phyloP scores from a whole-genome alignment of 2,797 vertebrate species.

The Acropternis orthonyx region DNA sequence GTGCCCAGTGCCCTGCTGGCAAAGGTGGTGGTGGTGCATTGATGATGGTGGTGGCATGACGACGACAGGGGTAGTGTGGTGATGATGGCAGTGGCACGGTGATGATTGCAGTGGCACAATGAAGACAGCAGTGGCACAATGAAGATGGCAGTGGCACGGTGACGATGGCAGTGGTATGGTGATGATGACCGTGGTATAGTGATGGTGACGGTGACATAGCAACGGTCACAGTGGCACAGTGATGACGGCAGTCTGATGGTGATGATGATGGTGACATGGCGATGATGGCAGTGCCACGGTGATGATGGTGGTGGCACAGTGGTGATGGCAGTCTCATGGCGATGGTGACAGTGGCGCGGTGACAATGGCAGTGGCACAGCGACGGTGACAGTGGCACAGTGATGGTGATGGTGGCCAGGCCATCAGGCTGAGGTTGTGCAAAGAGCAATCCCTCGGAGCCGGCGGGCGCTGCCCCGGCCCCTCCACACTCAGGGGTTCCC shows the following conservation, averaged over 20 bases:
- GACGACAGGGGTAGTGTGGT: not conserved
- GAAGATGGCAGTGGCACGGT: rapidly evolving
- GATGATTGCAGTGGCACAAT: too few relatives aligned
- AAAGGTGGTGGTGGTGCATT: not conserved
- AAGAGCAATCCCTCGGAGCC: too few relatives aligned
- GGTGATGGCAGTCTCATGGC: too few relatives aligned
- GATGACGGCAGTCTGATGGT: rapidly evolving
- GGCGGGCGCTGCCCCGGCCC: not conserved
- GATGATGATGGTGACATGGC: too few relatives aligned
- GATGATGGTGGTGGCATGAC: not conserved
- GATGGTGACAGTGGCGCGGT: too few relatives aligned
- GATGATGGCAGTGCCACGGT: rapidly evolving
- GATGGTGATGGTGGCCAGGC: too few relatives aligned
- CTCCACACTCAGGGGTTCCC: not conserved
- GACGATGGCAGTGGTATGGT: rapidly evolving
- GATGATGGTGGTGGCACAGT: not conserved
- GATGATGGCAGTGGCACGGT: rapidly evolving
- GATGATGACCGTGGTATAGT: not conserved
- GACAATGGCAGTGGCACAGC: not conserved
- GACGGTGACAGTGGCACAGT: too few relatives aligned
- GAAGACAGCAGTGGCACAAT: rapidly evolving
- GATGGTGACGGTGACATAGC: rapidly evolving
- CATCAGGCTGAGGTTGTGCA: too few relatives aligned
- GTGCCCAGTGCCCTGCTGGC: not conserved
- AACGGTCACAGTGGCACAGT: rapidly evolving